A percentile compares a stretch with the other conserved stretches of the same genome.
Evolutionary conservation across 2,888 invertebrate species (phyloP).

Genomic region (Protula sp.): DNA sequence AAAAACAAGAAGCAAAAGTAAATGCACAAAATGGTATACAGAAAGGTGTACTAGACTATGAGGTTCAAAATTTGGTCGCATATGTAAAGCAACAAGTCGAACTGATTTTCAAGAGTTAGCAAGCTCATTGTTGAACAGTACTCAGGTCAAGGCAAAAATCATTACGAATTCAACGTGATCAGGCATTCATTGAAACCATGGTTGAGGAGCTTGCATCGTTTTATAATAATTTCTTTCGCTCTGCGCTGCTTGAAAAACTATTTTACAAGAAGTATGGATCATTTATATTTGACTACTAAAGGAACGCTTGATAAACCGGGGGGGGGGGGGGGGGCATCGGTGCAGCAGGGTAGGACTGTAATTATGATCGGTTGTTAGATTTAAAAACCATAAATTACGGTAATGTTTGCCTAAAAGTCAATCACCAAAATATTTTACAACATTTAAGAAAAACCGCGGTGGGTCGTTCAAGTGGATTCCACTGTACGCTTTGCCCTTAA

Average conservation of each 20-base stretch:
- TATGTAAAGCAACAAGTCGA: not conserved
- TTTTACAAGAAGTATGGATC: not conserved
- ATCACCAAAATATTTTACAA: no score
- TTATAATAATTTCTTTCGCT: not conserved
- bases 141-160: not conserved
- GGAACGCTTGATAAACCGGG: not conserved
- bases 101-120: not conserved
- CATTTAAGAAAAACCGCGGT: not conserved
- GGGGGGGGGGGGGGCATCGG: no score
- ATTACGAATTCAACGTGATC: not conserved
- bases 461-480: not conserved
- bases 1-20: not conserved
- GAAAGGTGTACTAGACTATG: not conserved
- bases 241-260: no score
- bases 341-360: no score
- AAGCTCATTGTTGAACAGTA: not conserved
- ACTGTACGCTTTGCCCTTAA: no score
- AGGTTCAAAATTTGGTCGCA: not conserved
- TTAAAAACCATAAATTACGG: no score
- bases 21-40: not conserved
- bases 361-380: no score
- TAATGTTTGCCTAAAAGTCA: no score
- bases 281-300: not conserved
- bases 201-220: constrained; percentile 2
- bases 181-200: constrained; percentile 5